Evolutionary conservation across 2,888 invertebrate genomes (phyloP).

Genomic region (Tanypteryx hageni): DNA sequence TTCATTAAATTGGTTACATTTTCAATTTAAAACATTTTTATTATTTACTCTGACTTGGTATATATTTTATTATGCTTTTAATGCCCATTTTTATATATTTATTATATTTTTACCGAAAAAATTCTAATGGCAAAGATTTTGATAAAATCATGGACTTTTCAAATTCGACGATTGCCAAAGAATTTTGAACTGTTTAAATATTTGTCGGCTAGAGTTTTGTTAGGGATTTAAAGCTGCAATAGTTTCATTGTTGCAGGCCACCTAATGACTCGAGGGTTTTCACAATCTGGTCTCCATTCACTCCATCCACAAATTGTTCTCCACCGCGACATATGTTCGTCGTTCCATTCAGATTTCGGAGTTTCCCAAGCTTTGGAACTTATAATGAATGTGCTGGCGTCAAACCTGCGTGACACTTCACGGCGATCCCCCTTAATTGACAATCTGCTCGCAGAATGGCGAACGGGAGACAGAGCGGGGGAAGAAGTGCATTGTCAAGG

Average conservation of each 20-base stretch:
- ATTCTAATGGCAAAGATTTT: too few species aligned
- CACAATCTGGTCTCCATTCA: too few species aligned
- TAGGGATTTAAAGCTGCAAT: neutral
- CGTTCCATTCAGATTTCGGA: neutral
- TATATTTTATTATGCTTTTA: neutral
- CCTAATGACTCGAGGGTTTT: too few species aligned
- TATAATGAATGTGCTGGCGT: neutral
- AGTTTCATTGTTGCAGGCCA: too few species aligned
- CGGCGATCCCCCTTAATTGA: neutral
- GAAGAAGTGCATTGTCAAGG: neutral
- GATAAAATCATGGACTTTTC: neutral
- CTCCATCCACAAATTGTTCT: neutral
- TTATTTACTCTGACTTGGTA: too few species aligned
- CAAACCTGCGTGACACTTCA: slow-evolving; percentile 24
- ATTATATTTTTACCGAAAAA: too few species aligned
- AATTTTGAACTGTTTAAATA: neutral
- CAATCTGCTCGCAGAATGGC: neutral
- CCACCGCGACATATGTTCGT: neutral
- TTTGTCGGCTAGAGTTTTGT: neutral
- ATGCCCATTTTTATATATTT: neutral
- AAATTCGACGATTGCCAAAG: neutral
- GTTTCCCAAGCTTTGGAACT: slow-evolving; percentile 21
- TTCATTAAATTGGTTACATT: too few species aligned
- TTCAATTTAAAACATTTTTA: too few species aligned
- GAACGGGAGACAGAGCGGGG: neutral